Percentiles rank a stretch among this genome's conserved stretches.
These are phyloP conservation scores for Achlya flavicornis DNA, from an alignment of 2,888 invertebrate genomes.

Conservation along the genomic window DNA sequence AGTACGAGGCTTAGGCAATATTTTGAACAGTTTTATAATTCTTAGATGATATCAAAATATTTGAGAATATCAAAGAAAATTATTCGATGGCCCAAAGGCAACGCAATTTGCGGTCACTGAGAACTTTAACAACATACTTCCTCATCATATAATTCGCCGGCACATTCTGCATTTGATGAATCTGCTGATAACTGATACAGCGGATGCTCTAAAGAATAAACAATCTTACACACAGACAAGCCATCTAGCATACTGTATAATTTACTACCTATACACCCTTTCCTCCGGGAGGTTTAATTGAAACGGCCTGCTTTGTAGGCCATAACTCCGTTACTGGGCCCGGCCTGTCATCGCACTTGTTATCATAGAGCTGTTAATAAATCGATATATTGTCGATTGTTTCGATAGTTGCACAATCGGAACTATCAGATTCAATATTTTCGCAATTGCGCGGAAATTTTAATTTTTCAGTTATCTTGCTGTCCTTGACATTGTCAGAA, in stretches of 20 bases:
- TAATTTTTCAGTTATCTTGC: neutral
- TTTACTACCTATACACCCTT: conserved; percentile 50
- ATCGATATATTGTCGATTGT: conserved; percentile 10
- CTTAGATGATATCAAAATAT: too few species aligned
- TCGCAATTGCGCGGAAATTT: neutral
- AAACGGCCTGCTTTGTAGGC: conserved; percentile 55
- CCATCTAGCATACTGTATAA: conserved; percentile 47
- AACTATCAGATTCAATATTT: neutral
- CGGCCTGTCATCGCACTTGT: conserved; percentile 9
- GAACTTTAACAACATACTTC: neutral
- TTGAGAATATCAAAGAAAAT: too few species aligned
- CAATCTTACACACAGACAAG: conserved; percentile 50
- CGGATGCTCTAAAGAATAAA: conserved; percentile 48
- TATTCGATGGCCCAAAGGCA: too few species aligned
- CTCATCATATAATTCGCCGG: neutral
- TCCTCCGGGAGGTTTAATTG: conserved; percentile 50
- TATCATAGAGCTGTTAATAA: conserved; percentile 8
- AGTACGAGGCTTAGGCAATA: too few species aligned
- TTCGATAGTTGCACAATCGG: neutral
- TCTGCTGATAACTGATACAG: neutral
- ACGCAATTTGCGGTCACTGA: too few species aligned
- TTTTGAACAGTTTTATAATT: too few species aligned
- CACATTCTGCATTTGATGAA: neutral
- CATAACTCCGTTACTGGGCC: conserved; percentile 55
- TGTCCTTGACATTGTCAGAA: neutral